Percentiles rank a stretch among this genome's conserved stretches.
Evolutionary conservation across 2,113 vertebrate genomes (phyloP).

Genomic region (Phainopepla nitens): DNA sequence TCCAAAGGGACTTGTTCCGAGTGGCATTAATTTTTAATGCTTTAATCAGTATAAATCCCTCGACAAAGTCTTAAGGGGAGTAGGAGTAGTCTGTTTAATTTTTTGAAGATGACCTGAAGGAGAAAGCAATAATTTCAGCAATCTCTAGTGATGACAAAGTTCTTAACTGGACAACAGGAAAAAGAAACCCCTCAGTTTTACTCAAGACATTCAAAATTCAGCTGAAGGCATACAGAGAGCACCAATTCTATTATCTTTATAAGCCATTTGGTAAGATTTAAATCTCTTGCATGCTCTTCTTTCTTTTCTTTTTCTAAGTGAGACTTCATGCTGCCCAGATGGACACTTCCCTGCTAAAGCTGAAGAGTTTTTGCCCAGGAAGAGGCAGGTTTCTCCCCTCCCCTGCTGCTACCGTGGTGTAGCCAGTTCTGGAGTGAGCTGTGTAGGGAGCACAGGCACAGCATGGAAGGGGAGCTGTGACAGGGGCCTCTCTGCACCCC

Average conservation of each 20-base stretch:
- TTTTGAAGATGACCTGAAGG: conserved; percentile 29
- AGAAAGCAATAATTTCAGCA: not conserved
- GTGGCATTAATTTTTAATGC: conserved; percentile 45
- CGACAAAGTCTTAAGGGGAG: not conserved
- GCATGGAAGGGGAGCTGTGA: not conserved
- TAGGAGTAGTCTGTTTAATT: not conserved
- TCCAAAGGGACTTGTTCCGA: conserved; percentile 25
- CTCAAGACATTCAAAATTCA: not conserved
- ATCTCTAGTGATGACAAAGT: not conserved
- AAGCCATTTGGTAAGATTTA: not conserved
- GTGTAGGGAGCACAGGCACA: not conserved
- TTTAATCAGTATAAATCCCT: conserved; percentile 49
- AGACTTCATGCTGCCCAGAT: not conserved
- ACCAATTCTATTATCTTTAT: not conserved
- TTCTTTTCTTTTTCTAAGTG: not conserved
- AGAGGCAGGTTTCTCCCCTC: not conserved
- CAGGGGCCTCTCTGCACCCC: not conserved
- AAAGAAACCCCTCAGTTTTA: not conserved
- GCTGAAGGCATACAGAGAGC: not conserved
- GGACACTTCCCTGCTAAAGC: not conserved
- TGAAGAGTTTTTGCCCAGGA: not conserved
- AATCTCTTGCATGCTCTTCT: not conserved
- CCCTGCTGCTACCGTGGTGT: not conserved
- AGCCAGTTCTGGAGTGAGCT: not conserved
- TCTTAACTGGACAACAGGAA: not conserved